Evolutionary conservation across 2,888 invertebrate species (phyloP).

Genomic region (Ornithoptera alexandrae): DNA sequence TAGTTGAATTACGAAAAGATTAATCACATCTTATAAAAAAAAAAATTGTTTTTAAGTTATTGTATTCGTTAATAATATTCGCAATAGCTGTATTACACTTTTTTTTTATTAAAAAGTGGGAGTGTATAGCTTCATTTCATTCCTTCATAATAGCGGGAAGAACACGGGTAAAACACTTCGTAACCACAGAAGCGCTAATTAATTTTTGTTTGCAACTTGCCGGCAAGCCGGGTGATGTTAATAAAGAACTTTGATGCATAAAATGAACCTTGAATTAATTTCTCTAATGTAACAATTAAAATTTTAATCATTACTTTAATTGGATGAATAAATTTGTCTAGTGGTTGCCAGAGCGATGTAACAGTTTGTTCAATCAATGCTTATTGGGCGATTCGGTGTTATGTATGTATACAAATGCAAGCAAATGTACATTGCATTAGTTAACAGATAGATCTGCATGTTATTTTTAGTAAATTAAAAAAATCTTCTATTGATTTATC

Average conservation of each 20-base stretch:
- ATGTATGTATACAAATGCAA: not conserved
- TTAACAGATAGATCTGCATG: not conserved
- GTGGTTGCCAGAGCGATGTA: no score
- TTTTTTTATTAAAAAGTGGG: no score
- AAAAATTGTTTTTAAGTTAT: not conserved
- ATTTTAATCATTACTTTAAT: not conserved
- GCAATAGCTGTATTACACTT: not conserved
- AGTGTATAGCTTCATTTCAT: not conserved
- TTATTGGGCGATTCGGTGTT: not conserved
- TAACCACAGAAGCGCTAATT: conserved; percentile 23
- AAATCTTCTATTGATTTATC: no score
- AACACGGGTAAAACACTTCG: conserved; percentile 10
- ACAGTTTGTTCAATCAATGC: not conserved
- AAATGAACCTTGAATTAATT: not conserved
- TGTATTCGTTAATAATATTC: not conserved
- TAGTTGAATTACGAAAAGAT: not conserved
- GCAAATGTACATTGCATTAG: not conserved
- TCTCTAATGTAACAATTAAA: not conserved
- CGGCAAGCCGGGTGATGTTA: conserved; percentile 13
- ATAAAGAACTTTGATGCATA: conserved; percentile 17
- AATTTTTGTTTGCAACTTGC: conserved; percentile 27
- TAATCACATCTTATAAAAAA: not conserved
- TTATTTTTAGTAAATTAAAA: not conserved
- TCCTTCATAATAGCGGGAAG: conserved; percentile 13
- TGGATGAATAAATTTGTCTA: no score